Conservation (phyloP, 2,888 invertebrate genomes). For the Elegia similella region DNA sequence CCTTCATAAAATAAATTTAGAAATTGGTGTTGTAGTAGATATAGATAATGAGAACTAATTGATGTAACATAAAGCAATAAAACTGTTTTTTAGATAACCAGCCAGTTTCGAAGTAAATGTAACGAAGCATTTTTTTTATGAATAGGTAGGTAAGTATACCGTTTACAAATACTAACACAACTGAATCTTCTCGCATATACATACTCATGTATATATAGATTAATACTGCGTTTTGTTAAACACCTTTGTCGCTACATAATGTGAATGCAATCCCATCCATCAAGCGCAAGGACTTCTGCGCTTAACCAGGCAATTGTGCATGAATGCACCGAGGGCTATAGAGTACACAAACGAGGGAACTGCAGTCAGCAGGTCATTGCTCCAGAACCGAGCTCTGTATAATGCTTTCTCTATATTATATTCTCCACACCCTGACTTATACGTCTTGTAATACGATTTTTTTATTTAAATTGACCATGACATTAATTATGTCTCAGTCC, state of each 20-base stretch:
- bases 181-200: background rate
- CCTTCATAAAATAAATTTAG: too few relatives aligned
- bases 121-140: too few relatives aligned
- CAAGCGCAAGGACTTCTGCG: background rate
- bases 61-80: too few relatives aligned
- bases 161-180: background rate
- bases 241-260: background rate
- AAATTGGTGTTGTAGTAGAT: too few relatives aligned
- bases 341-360: conserved; percentile 49
- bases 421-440: conserved; percentile 12
- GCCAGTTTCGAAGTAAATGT: too few relatives aligned
- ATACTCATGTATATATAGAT: background rate
- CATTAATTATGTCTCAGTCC: too few relatives aligned
- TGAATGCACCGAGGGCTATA: conserved; percentile 35
- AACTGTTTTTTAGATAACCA: too few relatives aligned
- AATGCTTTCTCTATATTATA: conserved; percentile 14
- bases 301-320: conserved; percentile 12
- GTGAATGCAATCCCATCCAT: background rate
- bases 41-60: too few relatives aligned
- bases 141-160: too few relatives aligned
- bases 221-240: background rate
- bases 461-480: too few relatives aligned
- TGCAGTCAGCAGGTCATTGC: conserved; percentile 63
- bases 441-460: too few relatives aligned
- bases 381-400: conserved; percentile 28